These are phyloP conservation scores for Nebria ingens DNA, from an alignment of 1,140 invertebrate genomes.

Conservation along the genomic window DNA sequence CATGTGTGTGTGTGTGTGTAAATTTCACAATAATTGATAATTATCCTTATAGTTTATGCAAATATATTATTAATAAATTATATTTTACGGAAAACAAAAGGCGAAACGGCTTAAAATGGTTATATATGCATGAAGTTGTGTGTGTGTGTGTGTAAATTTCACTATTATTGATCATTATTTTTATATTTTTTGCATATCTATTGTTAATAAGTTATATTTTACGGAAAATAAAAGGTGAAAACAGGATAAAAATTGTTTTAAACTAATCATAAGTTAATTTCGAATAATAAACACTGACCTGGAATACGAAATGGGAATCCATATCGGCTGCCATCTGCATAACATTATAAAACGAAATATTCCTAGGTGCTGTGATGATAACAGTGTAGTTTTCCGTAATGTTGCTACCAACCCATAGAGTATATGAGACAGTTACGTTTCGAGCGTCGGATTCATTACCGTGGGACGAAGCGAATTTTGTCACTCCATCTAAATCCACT, in stretches of 20 bases:
- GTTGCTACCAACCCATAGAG: constrained; percentile 75
- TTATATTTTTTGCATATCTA: too few species aligned
- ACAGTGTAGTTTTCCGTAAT: constrained; percentile 64
- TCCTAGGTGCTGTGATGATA: constrained; percentile 54
- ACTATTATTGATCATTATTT: too few species aligned
- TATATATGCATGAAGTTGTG: too few species aligned
- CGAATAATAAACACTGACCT: constrained; percentile 21
- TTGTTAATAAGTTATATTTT: too few species aligned
- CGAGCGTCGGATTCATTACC: constrained; percentile 49
- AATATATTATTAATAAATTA: too few species aligned
- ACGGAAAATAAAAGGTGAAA: too few species aligned
- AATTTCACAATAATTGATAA: too few species aligned
- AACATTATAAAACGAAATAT: constrained; percentile 73
- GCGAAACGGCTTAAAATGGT: too few species aligned
- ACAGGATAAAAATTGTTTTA: not conserved
- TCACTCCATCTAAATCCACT: constrained; percentile 31
- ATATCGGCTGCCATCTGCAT: constrained; percentile 75
- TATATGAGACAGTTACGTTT: constrained; percentile 70
- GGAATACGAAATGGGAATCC: constrained; percentile 44
- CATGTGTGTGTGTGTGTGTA: too few species aligned
- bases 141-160: too few species aligned
- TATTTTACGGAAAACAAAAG: too few species aligned
- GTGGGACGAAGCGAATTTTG: constrained; percentile 26
- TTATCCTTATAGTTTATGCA: too few species aligned
- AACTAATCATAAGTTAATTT: not conserved